A percentile compares a stretch with the other conserved stretches of the same genome.
Conservation (phyloP, 23 tunicate species). For the Trididemnum clinides region DNA sequence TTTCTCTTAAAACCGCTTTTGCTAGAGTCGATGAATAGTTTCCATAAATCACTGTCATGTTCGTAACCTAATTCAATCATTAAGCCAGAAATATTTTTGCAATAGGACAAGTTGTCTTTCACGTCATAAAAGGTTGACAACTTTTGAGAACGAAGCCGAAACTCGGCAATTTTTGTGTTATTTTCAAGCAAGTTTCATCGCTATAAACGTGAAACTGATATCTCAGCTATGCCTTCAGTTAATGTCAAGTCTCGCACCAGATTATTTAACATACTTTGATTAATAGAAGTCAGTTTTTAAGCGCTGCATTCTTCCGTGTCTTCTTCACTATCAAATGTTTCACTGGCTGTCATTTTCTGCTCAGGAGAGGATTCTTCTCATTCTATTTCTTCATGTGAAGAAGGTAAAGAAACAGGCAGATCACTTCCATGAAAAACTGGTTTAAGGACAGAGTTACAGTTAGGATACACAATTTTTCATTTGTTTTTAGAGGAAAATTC, state of each 20-base stretch:
- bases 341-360: background rate
- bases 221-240: slow-evolving; percentile 18
- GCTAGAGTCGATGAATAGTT: slow-evolving; percentile 8
- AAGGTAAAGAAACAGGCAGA: slow-evolving; percentile 10
- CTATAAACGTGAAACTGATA: slow-evolving; percentile 12
- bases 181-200: slow-evolving; percentile 1
- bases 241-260: slow-evolving; percentile 16
- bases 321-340: background rate
- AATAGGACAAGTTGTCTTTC: slow-evolving; percentile 18
- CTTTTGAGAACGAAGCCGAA: slow-evolving; percentile 5
- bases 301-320: background rate
- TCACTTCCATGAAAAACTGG: no score
- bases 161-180: slow-evolving; percentile 8
- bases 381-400: slow-evolving; percentile 9
- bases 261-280: slow-evolving; percentile 11
- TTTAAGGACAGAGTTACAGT: background rate
- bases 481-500: background rate
- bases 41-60: slow-evolving; percentile 9
- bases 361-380: slow-evolving; percentile 7
- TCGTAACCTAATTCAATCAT: no score
- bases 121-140: background rate
- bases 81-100: no score
- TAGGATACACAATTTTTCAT: background rate
- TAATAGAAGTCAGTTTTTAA: slow-evolving; percentile 3
- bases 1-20: background rate